A percentile compares a stretch with the other conserved stretches of the same genome.
These are phyloP conservation scores for Atherinomorus stipes DNA, from an alignment of 2,113 vertebrate genomes.

Conservation along the genomic window DNA sequence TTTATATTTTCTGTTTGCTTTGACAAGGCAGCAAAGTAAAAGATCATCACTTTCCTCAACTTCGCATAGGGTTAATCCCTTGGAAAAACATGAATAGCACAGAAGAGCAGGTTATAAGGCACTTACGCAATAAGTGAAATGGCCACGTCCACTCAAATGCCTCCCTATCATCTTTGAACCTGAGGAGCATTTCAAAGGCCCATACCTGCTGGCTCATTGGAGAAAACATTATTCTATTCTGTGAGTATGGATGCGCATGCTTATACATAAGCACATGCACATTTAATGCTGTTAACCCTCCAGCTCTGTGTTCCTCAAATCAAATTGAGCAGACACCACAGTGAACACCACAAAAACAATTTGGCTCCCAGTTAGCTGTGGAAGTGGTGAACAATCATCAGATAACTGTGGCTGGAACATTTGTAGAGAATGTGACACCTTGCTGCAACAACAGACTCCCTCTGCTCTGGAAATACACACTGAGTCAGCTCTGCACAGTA, in stretches of 20 bases:
- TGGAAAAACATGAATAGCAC: constrained; percentile 44
- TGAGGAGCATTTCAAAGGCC: constrained; percentile 36
- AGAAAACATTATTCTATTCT: constrained; percentile 31
- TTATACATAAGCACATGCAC: background rate
- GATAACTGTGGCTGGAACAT: constrained; percentile 53
- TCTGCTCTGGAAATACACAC: constrained; percentile 14
- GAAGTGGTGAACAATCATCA: constrained; percentile 56
- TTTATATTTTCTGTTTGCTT: background rate
- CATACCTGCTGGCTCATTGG: constrained; percentile 52
- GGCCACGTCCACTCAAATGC: constrained; percentile 35
- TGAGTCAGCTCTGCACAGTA: background rate
- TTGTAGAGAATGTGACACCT: constrained; percentile 55
- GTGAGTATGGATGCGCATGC: background rate
- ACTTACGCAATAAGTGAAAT: constrained; percentile 54
- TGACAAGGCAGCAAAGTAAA: background rate
- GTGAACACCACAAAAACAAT: constrained; percentile 39
- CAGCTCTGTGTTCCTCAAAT: constrained; percentile 43
- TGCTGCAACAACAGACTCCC: constrained; percentile 11
- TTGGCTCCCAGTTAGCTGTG: constrained; percentile 51
- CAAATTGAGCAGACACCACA: constrained; percentile 46
- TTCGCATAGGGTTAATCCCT: constrained; percentile 16
- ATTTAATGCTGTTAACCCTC: constrained; percentile 32
- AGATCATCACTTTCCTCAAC: constrained; percentile 5
- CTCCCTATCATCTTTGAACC: constrained; percentile 46
- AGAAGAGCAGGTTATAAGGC: constrained; percentile 43